A percentile compares a stretch with the other conserved stretches of the same genome.
Conservation (phyloP, 1,140 invertebrate species). For the Chlorops oryzae region DNA sequence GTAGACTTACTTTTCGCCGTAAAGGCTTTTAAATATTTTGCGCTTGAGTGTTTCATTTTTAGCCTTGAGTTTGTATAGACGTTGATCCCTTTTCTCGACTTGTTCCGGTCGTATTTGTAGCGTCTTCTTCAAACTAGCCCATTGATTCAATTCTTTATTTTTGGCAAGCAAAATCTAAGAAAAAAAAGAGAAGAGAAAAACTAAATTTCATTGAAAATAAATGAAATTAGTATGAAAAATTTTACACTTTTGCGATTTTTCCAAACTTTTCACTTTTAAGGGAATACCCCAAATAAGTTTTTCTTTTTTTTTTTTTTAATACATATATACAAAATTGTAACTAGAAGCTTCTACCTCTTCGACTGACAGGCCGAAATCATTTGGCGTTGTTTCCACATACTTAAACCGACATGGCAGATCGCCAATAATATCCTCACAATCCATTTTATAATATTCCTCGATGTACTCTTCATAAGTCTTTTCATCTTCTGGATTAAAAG, state of each 20-base stretch:
- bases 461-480: constrained; percentile 82
- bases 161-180: constrained; percentile 80
- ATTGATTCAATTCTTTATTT: constrained; percentile 89
- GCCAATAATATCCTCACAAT: constrained; percentile 91
- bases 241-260: too few species aligned
- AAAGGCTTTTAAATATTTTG: constrained; percentile 81
- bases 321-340: too few species aligned
- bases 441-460: constrained; percentile 89
- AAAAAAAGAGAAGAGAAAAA: constrained; percentile 15
- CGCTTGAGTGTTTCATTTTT: constrained; percentile 67
- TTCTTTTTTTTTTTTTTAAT: too few species aligned
- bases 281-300: too few species aligned
- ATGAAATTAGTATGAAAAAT: too few species aligned
- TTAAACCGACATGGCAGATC: constrained; percentile 89
- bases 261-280: too few species aligned
- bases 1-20: constrained; percentile 50
- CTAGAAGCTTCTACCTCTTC: constrained; percentile 74
- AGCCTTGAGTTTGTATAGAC: constrained; percentile 68
- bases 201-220: background rate
- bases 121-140: constrained; percentile 89
- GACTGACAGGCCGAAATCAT: constrained; percentile 83
- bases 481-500: constrained; percentile 71
- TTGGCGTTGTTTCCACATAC: constrained; percentile 82
- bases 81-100: constrained; percentile 74
- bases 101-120: constrained; percentile 70